Evolutionary conservation across 2,888 invertebrate species (phyloP).

Genomic region (Dynastes hyllus): DNA sequence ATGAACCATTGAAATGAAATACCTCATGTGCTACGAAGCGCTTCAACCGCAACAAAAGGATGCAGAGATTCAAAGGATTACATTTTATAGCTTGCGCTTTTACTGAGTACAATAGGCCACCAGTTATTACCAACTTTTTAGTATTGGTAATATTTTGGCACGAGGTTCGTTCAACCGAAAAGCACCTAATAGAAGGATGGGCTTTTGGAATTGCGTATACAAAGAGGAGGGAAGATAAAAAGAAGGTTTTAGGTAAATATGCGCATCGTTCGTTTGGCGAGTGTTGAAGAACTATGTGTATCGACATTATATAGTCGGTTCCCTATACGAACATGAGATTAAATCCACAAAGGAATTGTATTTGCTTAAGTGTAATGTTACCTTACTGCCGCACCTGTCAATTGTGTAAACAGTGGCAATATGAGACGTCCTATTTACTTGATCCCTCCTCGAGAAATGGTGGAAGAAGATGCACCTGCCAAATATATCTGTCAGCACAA

Average conservation of each 20-base stretch:
- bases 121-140: slow-evolving; percentile 26
- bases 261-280: slow-evolving; percentile 25
- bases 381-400: slow-evolving; percentile 44
- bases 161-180: slow-evolving; percentile 38
- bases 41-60: slow-evolving; percentile 34
- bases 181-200: slow-evolving; percentile 5
- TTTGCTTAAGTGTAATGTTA: slow-evolving; percentile 47
- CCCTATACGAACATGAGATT: slow-evolving; percentile 41
- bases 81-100: slow-evolving; percentile 36
- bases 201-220: slow-evolving; percentile 26
- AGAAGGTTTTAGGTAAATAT: slow-evolving; percentile 38
- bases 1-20: slow-evolving; percentile 27
- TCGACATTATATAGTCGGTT: slow-evolving; percentile 42
- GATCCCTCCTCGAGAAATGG: slow-evolving; percentile 34
- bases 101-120: slow-evolving; percentile 32
- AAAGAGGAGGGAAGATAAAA: slow-evolving; percentile 24
- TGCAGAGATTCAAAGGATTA: slow-evolving; percentile 41
- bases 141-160: slow-evolving; percentile 36
- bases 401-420: slow-evolving; percentile 48
- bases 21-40: slow-evolving; percentile 33
- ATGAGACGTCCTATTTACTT: slow-evolving; percentile 47
- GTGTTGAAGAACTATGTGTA: slow-evolving; percentile 33
- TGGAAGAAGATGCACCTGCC: slow-evolving; percentile 43
- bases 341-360: slow-evolving; percentile 32
- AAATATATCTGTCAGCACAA: slow-evolving; percentile 46